These are phyloP conservation scores for Hoplias malabaricus DNA, from an alignment of 2,113 vertebrate genomes.

Conservation along the genomic window DNA sequence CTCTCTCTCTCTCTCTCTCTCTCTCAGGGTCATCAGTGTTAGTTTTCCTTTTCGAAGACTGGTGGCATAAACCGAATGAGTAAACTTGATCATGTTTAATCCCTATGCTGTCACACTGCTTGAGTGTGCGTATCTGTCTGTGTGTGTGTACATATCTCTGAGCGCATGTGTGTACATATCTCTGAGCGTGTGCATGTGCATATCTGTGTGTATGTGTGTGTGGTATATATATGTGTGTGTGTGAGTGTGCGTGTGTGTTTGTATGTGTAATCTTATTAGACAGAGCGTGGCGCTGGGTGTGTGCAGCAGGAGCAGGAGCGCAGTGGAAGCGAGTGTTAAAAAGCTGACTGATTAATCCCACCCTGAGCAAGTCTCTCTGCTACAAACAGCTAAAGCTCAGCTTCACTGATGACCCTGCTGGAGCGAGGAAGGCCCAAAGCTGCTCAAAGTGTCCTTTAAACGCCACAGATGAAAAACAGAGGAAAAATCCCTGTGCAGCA, in stretches of 20 bases:
- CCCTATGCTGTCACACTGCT: background rate
- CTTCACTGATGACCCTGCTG: slow-evolving; percentile 2
- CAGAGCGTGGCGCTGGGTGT: slow-evolving; percentile 9
- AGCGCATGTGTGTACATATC: background rate
- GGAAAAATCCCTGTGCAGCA: background rate
- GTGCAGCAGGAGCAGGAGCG: background rate
- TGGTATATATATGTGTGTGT: slow-evolving; percentile 1
- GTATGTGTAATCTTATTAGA: slow-evolving; percentile 24
- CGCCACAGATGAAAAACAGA: background rate
- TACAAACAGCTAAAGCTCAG: background rate
- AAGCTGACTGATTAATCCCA: slow-evolving; percentile 18
- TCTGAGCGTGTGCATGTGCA: background rate
- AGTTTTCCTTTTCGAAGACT: background rate
- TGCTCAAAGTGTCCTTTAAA: background rate
- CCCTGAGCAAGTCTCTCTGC: background rate
- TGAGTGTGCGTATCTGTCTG: background rate
- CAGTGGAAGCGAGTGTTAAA: slow-evolving; percentile 1
- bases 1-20: background rate
- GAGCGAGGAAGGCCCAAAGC: background rate
- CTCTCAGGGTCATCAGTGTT: slow-evolving; percentile 6
- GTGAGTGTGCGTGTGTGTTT: background rate
- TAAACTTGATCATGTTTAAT: slow-evolving; percentile 29
- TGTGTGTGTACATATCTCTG: slow-evolving; percentile 1
- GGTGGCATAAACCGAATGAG: background rate
- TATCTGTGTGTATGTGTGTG: too few relatives aligned